Evolutionary conservation across 2,113 vertebrate species (phyloP).

Genomic region (Podocnemis expansa): DNA sequence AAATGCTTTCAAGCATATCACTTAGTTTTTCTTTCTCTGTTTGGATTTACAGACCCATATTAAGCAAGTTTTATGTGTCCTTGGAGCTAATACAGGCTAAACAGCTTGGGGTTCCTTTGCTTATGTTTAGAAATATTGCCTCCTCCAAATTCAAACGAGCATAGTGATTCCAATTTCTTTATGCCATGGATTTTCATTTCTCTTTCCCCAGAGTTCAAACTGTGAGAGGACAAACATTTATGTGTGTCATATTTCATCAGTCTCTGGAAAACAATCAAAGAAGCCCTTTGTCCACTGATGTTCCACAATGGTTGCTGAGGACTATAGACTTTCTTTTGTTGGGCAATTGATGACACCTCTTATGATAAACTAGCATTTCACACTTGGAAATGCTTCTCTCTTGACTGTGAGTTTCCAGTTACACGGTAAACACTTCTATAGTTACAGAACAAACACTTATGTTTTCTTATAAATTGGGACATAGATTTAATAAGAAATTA

Average conservation of each 20-base stretch:
- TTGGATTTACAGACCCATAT: not conserved
- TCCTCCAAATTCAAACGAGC: not conserved
- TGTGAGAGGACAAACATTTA: not conserved
- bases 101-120: not conserved
- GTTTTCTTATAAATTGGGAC: no score
- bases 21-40: no score
- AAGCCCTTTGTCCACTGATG: not conserved
- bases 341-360: not conserved
- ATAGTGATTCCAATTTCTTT: not conserved
- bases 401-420: not conserved
- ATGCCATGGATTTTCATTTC: not conserved
- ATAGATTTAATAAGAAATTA: no score
- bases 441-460: not conserved
- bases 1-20: no score
- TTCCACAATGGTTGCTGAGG: not conserved
- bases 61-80: not conserved
- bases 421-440: not conserved
- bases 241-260: not conserved
- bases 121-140: not conserved
- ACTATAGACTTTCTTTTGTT: not conserved
- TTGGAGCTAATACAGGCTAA: not conserved
- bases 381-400: not conserved
- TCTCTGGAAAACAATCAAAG: not conserved
- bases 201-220: not conserved
- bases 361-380: not conserved